phyloP scores from a whole-genome alignment of 2,888 invertebrate species.

The Loripinus fragilis region DNA sequence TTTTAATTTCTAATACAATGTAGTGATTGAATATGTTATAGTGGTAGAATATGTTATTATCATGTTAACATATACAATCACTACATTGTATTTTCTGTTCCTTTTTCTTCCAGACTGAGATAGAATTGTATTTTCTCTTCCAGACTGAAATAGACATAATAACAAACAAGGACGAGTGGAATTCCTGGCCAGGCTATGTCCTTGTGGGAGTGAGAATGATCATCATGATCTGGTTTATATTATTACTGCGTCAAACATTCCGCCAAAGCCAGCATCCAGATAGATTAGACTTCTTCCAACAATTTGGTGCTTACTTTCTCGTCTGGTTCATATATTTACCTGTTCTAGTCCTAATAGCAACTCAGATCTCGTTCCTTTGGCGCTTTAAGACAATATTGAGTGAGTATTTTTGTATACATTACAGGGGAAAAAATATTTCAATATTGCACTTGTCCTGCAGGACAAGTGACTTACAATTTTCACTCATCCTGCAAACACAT shows the following conservation, averaged over 20 bases:
- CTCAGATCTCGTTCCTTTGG: conserved; percentile 97
- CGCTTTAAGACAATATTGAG: conserved; percentile 96
- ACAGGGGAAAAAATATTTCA: too few relatives aligned
- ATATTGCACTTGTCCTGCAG: too few relatives aligned
- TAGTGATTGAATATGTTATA: too few relatives aligned
- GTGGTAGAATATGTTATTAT: too few relatives aligned
- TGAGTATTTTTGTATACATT: conserved; percentile 86
- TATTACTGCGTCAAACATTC: conserved; percentile 90
- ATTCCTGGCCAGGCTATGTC: conserved; percentile 98
- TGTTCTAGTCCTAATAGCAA: conserved; percentile 95
- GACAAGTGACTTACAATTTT: too few relatives aligned
- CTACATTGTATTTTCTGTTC: too few relatives aligned
- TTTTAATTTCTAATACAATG: too few relatives aligned
- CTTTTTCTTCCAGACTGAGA: too few relatives aligned
- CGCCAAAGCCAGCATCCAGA: conserved; percentile 90
- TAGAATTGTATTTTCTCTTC: too few relatives aligned
- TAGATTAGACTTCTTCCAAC: conserved; percentile 96
- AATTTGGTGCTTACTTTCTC: conserved; percentile 98
- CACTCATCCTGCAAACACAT: too few relatives aligned
- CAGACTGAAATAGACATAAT: conserved; percentile 98
- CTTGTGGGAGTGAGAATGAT: conserved; percentile 93
- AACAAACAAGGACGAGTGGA: conserved; percentile 98
- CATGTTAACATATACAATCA: too few relatives aligned
- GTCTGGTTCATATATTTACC: conserved; percentile 99
- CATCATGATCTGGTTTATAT: conserved; percentile 95